Base-by-base conservation (phyloP, 2,113 vertebrate species). In the Gasterosteus aculeatus region DNA sequence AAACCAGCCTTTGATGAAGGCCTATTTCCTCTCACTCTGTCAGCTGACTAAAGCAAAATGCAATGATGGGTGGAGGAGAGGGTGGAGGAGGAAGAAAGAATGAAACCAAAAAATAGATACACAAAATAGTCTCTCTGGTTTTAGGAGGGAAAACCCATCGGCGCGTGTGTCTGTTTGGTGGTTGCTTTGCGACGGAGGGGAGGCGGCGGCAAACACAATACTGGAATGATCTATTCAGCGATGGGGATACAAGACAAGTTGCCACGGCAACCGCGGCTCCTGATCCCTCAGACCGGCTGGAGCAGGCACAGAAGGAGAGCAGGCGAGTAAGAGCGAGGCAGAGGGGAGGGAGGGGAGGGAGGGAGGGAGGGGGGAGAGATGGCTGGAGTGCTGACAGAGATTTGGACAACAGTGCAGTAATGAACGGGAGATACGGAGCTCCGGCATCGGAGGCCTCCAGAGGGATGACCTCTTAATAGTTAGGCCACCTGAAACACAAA, bases 191-290 rank as follows among this genome's bases (percentile, higher is more conserved):
- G 1, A 39, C 47, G 68, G 71, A 69, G 68, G 49, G 51, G 62
- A 72, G 38, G 59, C 44, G 69, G 35, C 4, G 51, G 49, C 15
- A 31, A 62, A 81, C 72, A 75, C 75, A 69, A 83, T 78, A 81
- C 61, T 66, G 49, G 78, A 75, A 82, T 77, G 88, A 91, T 85
- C 85, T 80, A 82, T 80, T 47, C 69, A 63, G 71, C 5, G 63
- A 85, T 80, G 81, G 78, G 80, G 84, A 79, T 58, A 74, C 22
- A 26, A 78, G 84, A 87, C 78, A 85, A 71, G 90, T 92, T 92
- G 85, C 89, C 89, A 90, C 77, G 86, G 90, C 89, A 91, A 91
- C 91, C 72, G 66, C 81, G 79, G 80, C 78, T 85, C 86, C 81
- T 80, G 82, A 88, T 83, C 87, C 72, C 63, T 58, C 49, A 75